Percentiles rank a stretch among this genome's conserved stretches.
Conservation (phyloP, 2,113 vertebrate genomes). For the Pseudois nayaur region DNA sequence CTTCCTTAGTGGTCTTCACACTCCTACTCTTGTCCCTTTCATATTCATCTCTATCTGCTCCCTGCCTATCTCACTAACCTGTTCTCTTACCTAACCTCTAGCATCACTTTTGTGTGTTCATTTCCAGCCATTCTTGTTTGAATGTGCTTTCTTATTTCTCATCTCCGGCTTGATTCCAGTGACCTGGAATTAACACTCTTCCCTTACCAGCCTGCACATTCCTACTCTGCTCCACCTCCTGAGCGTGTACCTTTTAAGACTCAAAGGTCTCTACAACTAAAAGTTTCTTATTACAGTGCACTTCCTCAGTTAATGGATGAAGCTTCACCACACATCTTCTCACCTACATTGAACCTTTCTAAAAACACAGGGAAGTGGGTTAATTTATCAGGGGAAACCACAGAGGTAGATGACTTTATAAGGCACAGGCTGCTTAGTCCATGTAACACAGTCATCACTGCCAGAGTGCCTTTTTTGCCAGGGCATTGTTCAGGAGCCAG, state of each 20-base stretch:
- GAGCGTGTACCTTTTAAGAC: background rate
- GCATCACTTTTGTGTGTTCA: background rate
- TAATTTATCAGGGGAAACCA: background rate
- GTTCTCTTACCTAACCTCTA: background rate
- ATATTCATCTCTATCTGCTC: background rate
- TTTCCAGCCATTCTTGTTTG: background rate
- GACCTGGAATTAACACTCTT: background rate
- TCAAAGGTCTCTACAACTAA: background rate
- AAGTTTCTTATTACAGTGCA: background rate
- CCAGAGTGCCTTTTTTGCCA: background rate
- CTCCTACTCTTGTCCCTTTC: background rate
- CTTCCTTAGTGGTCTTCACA: background rate
- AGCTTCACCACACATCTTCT: background rate
- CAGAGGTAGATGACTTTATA: background rate
- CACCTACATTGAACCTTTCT: background rate
- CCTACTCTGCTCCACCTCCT: background rate
- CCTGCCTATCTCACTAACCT: background rate
- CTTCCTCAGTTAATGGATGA: background rate
- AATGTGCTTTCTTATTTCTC: background rate
- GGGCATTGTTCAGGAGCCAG: background rate
- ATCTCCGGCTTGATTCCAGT: background rate
- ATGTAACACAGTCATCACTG: background rate
- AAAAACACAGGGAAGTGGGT: background rate
- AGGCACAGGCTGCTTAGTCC: background rate
- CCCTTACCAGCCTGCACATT: background rate